Conservation (phyloP, 1,140 invertebrate genomes). For the Pararge aegeria region DNA sequence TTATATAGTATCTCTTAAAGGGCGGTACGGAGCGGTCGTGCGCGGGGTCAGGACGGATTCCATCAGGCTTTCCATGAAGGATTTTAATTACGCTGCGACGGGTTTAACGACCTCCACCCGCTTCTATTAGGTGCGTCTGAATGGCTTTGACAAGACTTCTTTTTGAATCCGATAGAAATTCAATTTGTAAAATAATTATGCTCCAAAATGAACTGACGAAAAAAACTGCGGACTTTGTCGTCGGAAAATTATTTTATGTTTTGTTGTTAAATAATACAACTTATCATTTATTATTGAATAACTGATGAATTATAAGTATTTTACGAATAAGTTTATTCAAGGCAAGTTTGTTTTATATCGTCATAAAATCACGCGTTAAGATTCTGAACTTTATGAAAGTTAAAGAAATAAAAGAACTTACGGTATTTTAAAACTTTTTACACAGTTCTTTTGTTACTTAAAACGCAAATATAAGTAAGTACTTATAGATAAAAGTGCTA, state of each 20-base stretch:
- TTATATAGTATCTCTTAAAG: slow-evolving; percentile 66
- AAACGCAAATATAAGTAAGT: background rate
- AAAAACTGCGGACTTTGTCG: slow-evolving; percentile 6
- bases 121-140: slow-evolving; percentile 38
- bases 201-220: slow-evolving; percentile 21
- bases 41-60: slow-evolving; percentile 66
- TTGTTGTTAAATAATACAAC: background rate
- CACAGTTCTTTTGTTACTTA: background rate
- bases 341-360: too few relatives aligned
- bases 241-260: background rate
- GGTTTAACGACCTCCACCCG: slow-evolving; percentile 53
- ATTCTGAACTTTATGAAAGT: too few relatives aligned
- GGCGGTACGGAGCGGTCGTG: slow-evolving; percentile 58
- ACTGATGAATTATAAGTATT: too few relatives aligned
- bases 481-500: background rate
- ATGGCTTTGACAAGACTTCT: slow-evolving; percentile 51
- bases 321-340: too few relatives aligned
- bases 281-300: background rate
- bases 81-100: slow-evolving; percentile 73
- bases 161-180: slow-evolving; percentile 27
- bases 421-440: too few relatives aligned
- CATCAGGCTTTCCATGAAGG: slow-evolving; percentile 75
- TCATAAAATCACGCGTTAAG: too few relatives aligned
- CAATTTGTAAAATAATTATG: slow-evolving; percentile 28
- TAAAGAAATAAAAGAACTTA: too few relatives aligned